Base-by-base conservation (phyloP, 1,140 invertebrate species). In the Caligus rogercresseyi region DNA sequence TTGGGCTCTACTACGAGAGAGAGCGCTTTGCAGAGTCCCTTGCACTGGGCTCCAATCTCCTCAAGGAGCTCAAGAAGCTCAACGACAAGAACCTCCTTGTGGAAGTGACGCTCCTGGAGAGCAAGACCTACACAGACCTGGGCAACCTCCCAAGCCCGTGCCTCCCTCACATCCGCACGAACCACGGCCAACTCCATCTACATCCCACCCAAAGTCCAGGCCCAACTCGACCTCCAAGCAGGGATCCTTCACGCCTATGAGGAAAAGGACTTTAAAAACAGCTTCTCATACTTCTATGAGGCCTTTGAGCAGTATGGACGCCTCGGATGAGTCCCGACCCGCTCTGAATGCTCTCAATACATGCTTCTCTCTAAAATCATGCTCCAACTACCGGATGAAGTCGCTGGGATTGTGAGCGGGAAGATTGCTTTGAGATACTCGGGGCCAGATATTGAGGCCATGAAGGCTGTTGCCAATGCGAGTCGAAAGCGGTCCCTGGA, bases 261-360 rank as follows among this genome's bases (percentile, higher is more conserved):
- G 74, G 96, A 98, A 73, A 83, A 87, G 70, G 96, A 99, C 72
- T 99, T 99, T 73, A 98, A 99, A 79, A 99, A 95, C 67, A 96
- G 95, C 31, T 99, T 95, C 74, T 98, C 95, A 43, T 99, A 99
- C 72, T 99, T 98, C 72, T 99, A 98, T 76, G 96, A 99, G 79
- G 95, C 95, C 31, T 99, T 99, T 76, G 96, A 99, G 79, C 93
- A 93, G 65, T 98, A 94, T 75, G n/a, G 93, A 98, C 74, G 93
- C 89, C 67, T 86, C 94, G 16, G 91, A 96, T 70, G 84, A 80
- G 69, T 82, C 83, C 14, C 94, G 91, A 74, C 52, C 21, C n/a
- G 94, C 95, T 11, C 73, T 98, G 1, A 87, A 83, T 51, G 89
- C 91, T 19, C 76, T 99, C 1, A 99, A 72, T 99, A 99, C 74